These are phyloP conservation scores for Hanleya hanleyi DNA, from an alignment of 2,888 invertebrate species.

Conservation along the genomic window DNA sequence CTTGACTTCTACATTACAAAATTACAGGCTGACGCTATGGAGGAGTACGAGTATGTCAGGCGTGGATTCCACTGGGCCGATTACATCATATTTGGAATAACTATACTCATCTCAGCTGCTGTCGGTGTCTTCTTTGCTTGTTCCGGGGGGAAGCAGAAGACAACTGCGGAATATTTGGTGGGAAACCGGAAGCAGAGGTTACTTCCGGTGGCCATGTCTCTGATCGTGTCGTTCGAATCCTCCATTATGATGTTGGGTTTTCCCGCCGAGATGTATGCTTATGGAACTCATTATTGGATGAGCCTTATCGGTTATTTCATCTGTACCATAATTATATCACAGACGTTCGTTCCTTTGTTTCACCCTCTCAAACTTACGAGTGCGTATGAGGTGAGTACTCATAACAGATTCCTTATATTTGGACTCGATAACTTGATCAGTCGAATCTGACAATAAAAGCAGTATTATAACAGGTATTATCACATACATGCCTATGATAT, in stretches of 20 bases:
- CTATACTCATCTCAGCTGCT: neutral
- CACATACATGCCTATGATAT: too few relatives aligned
- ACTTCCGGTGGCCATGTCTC: neutral
- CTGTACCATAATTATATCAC: neutral
- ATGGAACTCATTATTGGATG: constrained; percentile 2
- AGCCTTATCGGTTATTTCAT: neutral
- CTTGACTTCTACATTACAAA: too few relatives aligned
- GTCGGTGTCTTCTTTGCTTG: constrained; percentile 5
- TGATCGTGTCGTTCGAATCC: constrained; percentile 12
- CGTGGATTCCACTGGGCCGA: neutral
- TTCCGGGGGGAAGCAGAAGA: constrained; percentile 6
- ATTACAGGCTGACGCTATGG: too few relatives aligned
- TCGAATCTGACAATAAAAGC: too few relatives aligned
- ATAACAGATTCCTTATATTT: too few relatives aligned
- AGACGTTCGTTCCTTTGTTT: neutral
- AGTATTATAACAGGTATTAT: too few relatives aligned
- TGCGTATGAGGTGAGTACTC: constrained; percentile 3
- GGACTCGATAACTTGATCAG: too few relatives aligned
- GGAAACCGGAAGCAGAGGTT: neutral
- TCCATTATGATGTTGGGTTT: constrained; percentile 4
- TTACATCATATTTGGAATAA: neutral
- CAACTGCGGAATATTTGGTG: neutral
- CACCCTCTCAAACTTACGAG: neutral
- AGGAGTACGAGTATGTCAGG: neutral
- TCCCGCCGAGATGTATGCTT: constrained; percentile 3